Evolutionary conservation across 2,113 vertebrate species (phyloP).

Genomic region (Vulpes lagopus): DNA sequence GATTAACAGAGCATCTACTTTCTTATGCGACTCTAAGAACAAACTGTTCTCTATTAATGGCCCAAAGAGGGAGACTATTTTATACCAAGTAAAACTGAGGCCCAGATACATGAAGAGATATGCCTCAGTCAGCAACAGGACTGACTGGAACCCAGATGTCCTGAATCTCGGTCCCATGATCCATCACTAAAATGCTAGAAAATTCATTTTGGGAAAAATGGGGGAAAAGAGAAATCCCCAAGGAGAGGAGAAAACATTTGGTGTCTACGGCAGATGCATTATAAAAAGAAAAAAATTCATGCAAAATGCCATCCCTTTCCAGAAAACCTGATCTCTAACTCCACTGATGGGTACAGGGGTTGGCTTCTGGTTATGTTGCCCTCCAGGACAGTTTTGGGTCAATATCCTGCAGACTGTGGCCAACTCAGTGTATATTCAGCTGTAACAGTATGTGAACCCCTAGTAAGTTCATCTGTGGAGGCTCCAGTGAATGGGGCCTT

Average conservation of each 20-base stretch:
- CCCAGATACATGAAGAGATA: not conserved
- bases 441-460: not conserved
- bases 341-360: not conserved
- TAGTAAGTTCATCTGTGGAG: not conserved
- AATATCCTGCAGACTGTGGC: not conserved
- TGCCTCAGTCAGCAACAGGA: accelerated
- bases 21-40: not conserved
- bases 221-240: not conserved
- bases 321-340: not conserved
- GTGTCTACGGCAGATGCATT: not conserved
- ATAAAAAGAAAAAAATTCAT: not conserved
- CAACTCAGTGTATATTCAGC: conserved; percentile 26
- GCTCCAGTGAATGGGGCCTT: not conserved
- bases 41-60: not conserved
- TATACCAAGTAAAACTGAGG: not conserved
- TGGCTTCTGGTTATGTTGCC: not conserved
- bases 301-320: not conserved
- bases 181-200: not conserved
- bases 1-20: not conserved
- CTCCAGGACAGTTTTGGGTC: not conserved
- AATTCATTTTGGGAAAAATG: not conserved
- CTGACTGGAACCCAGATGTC: not conserved
- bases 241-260: not conserved
- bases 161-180: not conserved
- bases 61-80: not conserved